Percentiles rank a stretch among this genome's conserved stretches.
These are phyloP conservation scores for Allolobophora icterica DNA, from an alignment of 2,888 invertebrate species.

Conservation along the genomic window DNA sequence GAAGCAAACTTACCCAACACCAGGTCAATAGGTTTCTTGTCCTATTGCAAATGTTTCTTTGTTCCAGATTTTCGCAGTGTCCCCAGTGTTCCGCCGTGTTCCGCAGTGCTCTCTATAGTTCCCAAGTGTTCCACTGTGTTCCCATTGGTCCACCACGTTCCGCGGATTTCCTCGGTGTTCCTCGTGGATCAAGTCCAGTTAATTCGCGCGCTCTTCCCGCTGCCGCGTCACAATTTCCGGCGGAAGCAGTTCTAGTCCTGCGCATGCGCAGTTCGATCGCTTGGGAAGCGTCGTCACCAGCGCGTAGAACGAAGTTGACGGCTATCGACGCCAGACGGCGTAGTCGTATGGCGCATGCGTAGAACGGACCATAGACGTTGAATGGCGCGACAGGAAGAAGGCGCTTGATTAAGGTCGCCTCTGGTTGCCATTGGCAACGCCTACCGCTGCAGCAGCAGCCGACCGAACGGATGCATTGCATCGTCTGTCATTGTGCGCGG, in stretches of 20 bases:
- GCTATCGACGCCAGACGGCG: neutral
- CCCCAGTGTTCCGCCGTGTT: no score
- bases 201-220: neutral
- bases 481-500: conserved; percentile 8
- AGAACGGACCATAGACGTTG: neutral
- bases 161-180: neutral
- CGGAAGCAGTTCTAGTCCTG: neutral
- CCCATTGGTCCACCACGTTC: neutral
- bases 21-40: neutral
- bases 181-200: neutral
- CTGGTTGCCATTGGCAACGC: neutral
- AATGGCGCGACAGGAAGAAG: neutral
- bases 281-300: neutral
- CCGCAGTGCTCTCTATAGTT: neutral
- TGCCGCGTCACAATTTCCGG: neutral
- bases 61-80: neutral
- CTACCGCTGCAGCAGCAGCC: neutral
- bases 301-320: conserved; percentile 9
- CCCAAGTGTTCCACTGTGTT: neutral
- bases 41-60: neutral
- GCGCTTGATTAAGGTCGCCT: conserved; percentile 5
- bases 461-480: neutral
- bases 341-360: neutral
- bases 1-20: neutral
- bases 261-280: conserved; percentile 7